A percentile compares a stretch with the other conserved stretches of the same genome.
These are phyloP conservation scores for Macaca nemestrina DNA, from an alignment of 2,113 vertebrate genomes.

Conservation along the genomic window DNA sequence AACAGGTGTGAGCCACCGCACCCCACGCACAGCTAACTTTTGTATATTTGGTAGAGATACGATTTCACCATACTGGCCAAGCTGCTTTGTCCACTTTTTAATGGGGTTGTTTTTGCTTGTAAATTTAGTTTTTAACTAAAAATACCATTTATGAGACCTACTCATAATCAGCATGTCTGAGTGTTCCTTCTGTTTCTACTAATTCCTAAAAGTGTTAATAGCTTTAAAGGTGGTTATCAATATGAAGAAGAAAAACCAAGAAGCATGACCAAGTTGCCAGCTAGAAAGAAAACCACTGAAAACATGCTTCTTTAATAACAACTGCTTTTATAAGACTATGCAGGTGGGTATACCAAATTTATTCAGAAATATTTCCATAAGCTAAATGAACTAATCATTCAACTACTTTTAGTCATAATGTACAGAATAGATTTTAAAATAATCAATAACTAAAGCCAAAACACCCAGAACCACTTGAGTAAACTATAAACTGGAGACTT, in stretches of 20 bases:
- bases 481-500: neutral
- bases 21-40: too few species aligned
- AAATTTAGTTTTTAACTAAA: slow-evolving; percentile 39
- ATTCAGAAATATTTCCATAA: neutral
- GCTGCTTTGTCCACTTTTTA: too few species aligned
- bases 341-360: neutral
- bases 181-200: neutral
- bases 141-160: neutral
- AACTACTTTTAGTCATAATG: neutral
- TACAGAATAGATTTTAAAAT: neutral
- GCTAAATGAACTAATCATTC: neutral
- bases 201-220: neutral
- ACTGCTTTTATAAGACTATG: neutral
- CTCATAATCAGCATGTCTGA: neutral
- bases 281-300: neutral
- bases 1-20: too few species aligned
- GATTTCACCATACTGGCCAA: too few species aligned
- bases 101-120: neutral
- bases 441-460: neutral
- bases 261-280: neutral
- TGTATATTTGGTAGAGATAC: too few species aligned
- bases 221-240: neutral
- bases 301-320: neutral
- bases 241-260: neutral
- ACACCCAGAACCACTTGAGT: neutral